Conservation (phyloP, 2,797 vertebrate genomes). For the Bradypodion ventrale region DNA sequence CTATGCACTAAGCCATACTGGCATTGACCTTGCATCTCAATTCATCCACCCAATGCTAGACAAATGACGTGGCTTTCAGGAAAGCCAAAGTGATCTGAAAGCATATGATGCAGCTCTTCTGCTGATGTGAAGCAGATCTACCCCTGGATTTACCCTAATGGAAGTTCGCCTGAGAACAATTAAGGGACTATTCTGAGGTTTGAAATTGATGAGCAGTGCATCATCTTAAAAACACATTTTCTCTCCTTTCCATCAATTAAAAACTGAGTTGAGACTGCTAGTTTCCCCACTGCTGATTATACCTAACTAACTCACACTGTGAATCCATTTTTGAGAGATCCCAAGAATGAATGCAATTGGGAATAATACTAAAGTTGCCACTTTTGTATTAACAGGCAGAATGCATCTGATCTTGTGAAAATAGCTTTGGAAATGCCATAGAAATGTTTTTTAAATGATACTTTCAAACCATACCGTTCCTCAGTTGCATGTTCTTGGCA, state of each 20-base stretch:
- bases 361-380: too few relatives aligned
- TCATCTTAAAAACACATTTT: background rate
- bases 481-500: too few relatives aligned
- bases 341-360: conserved; percentile 34
- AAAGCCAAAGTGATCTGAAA: conserved; percentile 4
- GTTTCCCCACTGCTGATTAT: background rate
- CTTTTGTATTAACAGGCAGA: too few relatives aligned
- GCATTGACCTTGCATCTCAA: background rate
- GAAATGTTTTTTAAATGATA: too few relatives aligned
- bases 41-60: background rate
- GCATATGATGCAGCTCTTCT: conserved; percentile 12
- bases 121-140: background rate
- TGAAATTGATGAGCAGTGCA: background rate
- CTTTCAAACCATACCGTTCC: too few relatives aligned
- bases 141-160: background rate
- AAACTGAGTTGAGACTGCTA: background rate
- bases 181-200: background rate
- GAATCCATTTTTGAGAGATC: conserved; percentile 16
- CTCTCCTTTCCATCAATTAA: background rate
- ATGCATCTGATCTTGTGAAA: too few relatives aligned
- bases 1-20: conserved; percentile 15
- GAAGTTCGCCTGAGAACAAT: background rate
- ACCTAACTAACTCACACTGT: background rate
- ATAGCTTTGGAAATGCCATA: too few relatives aligned
- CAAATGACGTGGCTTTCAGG: background rate